These are phyloP conservation scores for Tetraodon nigroviridis DNA, from an alignment of 2,113 vertebrate species.

Conservation along the genomic window DNA sequence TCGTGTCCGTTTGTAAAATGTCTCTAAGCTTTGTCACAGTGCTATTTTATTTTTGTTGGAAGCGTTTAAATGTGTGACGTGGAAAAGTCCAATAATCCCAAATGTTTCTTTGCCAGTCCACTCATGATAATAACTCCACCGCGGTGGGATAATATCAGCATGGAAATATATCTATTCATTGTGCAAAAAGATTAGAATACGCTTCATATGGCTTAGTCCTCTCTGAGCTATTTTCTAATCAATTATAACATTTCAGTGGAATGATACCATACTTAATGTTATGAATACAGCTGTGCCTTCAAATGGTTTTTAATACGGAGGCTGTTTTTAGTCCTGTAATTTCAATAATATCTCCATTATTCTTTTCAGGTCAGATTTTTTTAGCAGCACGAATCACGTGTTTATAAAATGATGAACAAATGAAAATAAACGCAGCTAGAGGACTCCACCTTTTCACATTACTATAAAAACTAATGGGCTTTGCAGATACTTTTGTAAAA, in stretches of 20 bases:
- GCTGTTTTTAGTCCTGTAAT: constrained; percentile 29
- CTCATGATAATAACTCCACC: constrained; percentile 64
- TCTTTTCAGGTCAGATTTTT: constrained; percentile 31
- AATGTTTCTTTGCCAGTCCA: constrained; percentile 66
- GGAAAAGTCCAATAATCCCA: constrained; percentile 61
- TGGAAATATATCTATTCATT: constrained; percentile 69
- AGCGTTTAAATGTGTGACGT: constrained; percentile 52
- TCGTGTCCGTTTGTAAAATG: constrained; percentile 1
- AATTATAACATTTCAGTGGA: constrained; percentile 61
- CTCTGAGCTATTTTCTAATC: constrained; percentile 59
- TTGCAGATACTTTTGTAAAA: background rate
- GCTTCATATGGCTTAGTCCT: constrained; percentile 66
- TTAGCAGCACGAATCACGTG: constrained; percentile 10
- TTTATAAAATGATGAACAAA: constrained; percentile 18
- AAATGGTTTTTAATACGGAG: constrained; percentile 37
- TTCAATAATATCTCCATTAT: constrained; percentile 36
- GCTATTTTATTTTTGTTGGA: constrained; percentile 26
- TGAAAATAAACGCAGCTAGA: background rate
- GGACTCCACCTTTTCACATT: background rate
- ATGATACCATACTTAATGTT: constrained; percentile 63
- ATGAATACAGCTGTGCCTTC: constrained; percentile 52
- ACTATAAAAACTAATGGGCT: background rate
- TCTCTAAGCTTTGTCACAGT: constrained; percentile 13
- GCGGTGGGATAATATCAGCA: constrained; percentile 52
- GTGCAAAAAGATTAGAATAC: constrained; percentile 61